phyloP scores from a whole-genome alignment of 2,113 vertebrate species.

The Pterocles orientalis region DNA sequence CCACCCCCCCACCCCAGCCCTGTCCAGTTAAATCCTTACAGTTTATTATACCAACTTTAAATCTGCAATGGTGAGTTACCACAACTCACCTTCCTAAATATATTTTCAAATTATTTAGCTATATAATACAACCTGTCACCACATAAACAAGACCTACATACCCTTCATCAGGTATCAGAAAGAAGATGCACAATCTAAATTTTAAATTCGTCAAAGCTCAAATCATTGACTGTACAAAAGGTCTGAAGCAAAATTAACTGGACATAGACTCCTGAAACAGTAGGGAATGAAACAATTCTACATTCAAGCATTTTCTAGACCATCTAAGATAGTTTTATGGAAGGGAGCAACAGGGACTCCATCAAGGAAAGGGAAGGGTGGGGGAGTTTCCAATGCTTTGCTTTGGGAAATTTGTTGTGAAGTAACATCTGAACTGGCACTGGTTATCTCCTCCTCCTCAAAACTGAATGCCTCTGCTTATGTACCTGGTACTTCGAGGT shows the following conservation, averaged over 20 bases:
- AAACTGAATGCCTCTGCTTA: background rate
- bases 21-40: background rate
- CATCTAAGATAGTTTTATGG: background rate
- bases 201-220: background rate
- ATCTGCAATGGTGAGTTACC: background rate
- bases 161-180: background rate
- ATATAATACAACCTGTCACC: background rate
- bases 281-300: background rate
- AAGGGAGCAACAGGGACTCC: background rate
- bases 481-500: conserved; percentile 14
- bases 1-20: too few species aligned
- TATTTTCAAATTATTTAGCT: background rate
- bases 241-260: background rate
- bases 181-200: background rate
- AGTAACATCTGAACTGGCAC: background rate
- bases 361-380: background rate
- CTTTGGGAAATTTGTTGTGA: background rate
- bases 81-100: background rate
- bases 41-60: background rate
- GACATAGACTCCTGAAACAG: background rate
- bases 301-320: background rate
- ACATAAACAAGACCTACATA: background rate
- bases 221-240: background rate
- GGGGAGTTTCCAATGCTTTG: background rate
- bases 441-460: conserved; percentile 2